Conservation (phyloP, 2,888 invertebrate species). For the Marronus borbonicus region DNA sequence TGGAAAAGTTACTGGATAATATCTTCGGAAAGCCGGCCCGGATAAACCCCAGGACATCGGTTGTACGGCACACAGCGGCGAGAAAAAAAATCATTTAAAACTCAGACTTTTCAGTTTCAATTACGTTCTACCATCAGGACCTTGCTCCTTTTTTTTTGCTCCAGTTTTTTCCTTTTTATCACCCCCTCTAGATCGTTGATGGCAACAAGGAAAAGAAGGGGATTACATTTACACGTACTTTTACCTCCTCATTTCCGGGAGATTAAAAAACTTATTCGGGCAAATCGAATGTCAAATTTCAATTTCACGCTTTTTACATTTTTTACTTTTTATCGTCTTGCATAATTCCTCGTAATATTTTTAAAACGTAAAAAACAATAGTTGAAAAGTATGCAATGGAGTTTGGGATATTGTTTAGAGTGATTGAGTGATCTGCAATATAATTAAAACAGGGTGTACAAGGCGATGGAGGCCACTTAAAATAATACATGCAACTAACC, state of each 20-base stretch:
- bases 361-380: too few species aligned
- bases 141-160: conserved; percentile 14
- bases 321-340: conserved; percentile 8
- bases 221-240: conserved; percentile 46
- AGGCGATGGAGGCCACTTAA: too few species aligned
- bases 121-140: conserved; percentile 16
- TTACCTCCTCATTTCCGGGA: conserved; percentile 39
- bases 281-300: conserved; percentile 48
- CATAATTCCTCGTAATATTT: background rate
- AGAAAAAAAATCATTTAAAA: conserved; percentile 44
- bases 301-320: conserved; percentile 31
- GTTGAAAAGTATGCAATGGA: too few species aligned
- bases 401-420: too few species aligned
- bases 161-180: conserved; percentile 3
- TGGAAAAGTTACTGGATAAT: conserved; percentile 47
- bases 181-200: background rate
- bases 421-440: too few species aligned
- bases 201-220: conserved; percentile 29
- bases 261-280: conserved; percentile 48
- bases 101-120: conserved; percentile 46
- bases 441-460: too few species aligned
- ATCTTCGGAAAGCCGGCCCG: conserved; percentile 40
- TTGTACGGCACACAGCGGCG: conserved; percentile 6
- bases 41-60: conserved; percentile 37
- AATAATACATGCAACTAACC: too few species aligned